A percentile compares a stretch with the other conserved stretches of the same genome.
Conservation (phyloP, 2,113 vertebrate genomes). For the Mormyrus lacerda region DNA sequence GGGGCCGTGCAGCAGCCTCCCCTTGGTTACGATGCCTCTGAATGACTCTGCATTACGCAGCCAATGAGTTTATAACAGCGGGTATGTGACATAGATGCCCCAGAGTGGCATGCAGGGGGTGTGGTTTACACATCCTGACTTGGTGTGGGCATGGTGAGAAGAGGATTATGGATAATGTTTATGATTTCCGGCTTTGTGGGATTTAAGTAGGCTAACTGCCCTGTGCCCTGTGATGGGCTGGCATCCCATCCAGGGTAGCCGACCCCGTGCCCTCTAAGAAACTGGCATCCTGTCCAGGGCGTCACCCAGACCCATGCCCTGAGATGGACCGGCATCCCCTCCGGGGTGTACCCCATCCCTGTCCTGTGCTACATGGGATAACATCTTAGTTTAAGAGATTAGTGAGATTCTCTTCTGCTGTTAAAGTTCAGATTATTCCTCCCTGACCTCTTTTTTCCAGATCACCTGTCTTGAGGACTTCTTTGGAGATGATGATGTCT, state of each 20-base stretch:
- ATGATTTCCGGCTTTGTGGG: too few species aligned
- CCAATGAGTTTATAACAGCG: neutral
- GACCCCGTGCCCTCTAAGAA: too few species aligned
- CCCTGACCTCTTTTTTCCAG: constrained; percentile 45
- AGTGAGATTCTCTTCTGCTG: neutral
- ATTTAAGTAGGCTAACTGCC: too few species aligned
- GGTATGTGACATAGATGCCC: neutral
- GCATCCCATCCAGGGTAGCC: too few species aligned
- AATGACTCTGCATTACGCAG: neutral
- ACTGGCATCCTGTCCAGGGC: too few species aligned
- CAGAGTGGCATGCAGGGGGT: neutral
- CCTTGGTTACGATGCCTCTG: neutral
- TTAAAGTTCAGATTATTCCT: neutral
- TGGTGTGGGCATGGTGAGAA: too few species aligned
- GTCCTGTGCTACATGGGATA: neutral
- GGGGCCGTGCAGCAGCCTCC: neutral
- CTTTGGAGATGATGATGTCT: constrained; percentile 94
- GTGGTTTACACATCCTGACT: neutral
- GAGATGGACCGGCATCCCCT: too few species aligned
- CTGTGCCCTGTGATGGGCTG: too few species aligned
- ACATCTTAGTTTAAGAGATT: neutral
- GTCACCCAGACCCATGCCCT: too few species aligned
- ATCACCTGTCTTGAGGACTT: constrained; percentile 94
- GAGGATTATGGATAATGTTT: too few species aligned
- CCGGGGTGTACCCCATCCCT: neutral